phyloP scores from a whole-genome alignment of 1,140 invertebrate genomes.

The Drosophila sulfurigaster region DNA sequence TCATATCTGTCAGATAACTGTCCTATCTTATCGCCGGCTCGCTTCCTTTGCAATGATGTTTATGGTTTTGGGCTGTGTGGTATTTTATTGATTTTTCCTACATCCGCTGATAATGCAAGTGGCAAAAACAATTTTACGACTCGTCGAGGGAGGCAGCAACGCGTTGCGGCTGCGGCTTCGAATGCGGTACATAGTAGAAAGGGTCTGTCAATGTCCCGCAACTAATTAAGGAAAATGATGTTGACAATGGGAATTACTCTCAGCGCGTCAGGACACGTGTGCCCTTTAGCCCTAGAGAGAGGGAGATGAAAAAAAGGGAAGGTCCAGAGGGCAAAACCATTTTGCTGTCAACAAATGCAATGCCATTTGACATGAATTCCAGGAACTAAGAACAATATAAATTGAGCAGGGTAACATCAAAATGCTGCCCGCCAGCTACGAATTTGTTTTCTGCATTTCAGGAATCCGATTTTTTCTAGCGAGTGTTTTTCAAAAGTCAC shows the following conservation, averaged over 20 bases:
- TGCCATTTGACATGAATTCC: conserved; percentile 51
- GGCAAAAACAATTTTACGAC: conserved; percentile 50
- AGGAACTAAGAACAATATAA: conserved; percentile 30
- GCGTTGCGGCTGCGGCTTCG: too few relatives aligned
- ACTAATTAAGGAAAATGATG: conserved; percentile 55
- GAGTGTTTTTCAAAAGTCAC: conserved; percentile 19
- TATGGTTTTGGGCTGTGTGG: not conserved
- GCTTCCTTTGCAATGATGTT: conserved; percentile 22
- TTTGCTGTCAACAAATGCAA: conserved; percentile 49
- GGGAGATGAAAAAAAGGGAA: conserved; percentile 1
- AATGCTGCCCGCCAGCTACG: not conserved
- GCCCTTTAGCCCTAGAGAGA: conserved; percentile 13
- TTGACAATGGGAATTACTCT: conserved; percentile 39
- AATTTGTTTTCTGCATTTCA: not conserved
- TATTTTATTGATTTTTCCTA: conserved; percentile 54
- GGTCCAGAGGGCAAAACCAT: conserved; percentile 19
- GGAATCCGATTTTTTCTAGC: conserved; percentile 1
- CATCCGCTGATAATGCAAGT: conserved; percentile 36
- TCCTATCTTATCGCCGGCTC: conserved; percentile 30
- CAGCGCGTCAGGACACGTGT: conserved; percentile 27
- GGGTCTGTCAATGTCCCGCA: conserved; percentile 40
- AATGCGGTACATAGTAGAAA: not conserved
- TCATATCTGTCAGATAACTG: conserved; percentile 24
- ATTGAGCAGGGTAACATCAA: conserved; percentile 20
- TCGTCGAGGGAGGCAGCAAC: conserved; percentile 8